phyloP scores from a whole-genome alignment of 2,888 invertebrate species.

The Malachius bipustulatus region DNA sequence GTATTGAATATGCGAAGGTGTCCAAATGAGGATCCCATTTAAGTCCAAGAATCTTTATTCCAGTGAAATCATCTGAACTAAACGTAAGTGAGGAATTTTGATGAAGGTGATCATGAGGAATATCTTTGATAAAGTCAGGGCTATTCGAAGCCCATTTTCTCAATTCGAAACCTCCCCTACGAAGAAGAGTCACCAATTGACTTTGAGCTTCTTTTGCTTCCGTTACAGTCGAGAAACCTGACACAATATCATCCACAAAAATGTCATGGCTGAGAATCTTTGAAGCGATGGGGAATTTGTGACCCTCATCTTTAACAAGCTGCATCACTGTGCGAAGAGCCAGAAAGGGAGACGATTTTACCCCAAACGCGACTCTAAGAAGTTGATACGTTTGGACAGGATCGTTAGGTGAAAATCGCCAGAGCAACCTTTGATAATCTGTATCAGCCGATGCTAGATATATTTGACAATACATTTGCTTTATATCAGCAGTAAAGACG shows the following conservation, averaged over 20 bases:
- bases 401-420: constrained; percentile 12
- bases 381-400: no score
- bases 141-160: constrained; percentile 13
- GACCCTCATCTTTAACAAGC: constrained; percentile 15
- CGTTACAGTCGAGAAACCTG: constrained; percentile 11
- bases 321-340: constrained; percentile 15
- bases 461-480: constrained; percentile 18
- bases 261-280: constrained; percentile 15
- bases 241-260: constrained; percentile 20
- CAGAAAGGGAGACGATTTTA: constrained; percentile 16
- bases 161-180: constrained; percentile 10
- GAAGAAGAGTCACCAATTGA: constrained; percentile 8
- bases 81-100: constrained; percentile 5
- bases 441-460: constrained; percentile 12
- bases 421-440: constrained; percentile 18
- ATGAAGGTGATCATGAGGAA: constrained; percentile 5
- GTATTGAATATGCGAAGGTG: constrained; percentile 8
- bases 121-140: constrained; percentile 9
- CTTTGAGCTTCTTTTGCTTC: constrained; percentile 5
- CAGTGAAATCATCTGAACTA: constrained; percentile 5
- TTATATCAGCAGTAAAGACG: constrained; percentile 13
- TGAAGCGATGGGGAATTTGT: constrained; percentile 15
- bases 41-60: constrained; percentile 16
- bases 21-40: constrained; percentile 15
- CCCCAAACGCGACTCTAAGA: constrained; percentile 20